These are phyloP conservation scores for Chloroceryle amazona DNA, from an alignment of 2,797 vertebrate genomes.

Conservation along the genomic window DNA sequence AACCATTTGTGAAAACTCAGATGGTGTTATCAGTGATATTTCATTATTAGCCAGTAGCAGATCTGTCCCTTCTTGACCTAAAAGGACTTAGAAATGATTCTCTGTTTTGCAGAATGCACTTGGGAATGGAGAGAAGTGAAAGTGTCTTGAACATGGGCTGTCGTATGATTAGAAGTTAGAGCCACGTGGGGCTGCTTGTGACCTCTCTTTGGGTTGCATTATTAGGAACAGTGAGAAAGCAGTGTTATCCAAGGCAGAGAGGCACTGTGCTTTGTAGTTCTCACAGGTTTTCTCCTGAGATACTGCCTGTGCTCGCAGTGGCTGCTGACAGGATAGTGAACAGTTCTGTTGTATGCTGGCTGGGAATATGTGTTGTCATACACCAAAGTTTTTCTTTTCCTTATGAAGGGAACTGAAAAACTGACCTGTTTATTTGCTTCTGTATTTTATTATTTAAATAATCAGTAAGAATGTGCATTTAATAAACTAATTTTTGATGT, in stretches of 20 bases:
- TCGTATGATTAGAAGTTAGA: background rate
- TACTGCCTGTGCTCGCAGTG: background rate
- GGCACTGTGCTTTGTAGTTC: background rate
- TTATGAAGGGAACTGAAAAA: background rate
- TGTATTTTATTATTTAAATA: background rate
- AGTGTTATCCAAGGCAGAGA: background rate
- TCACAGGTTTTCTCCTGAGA: background rate
- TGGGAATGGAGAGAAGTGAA: background rate
- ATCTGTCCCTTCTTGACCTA: background rate
- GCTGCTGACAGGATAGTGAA: background rate
- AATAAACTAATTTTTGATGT: background rate
- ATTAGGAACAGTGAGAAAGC: background rate
- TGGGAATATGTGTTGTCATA: background rate
- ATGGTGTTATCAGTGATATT: background rate
- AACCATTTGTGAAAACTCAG: background rate
- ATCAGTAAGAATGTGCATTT: background rate
- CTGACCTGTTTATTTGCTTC: background rate
- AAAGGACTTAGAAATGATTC: background rate
- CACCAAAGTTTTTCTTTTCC: background rate
- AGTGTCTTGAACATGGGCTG: background rate
- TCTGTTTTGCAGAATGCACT: background rate
- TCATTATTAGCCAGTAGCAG: background rate
- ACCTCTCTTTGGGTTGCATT: background rate
- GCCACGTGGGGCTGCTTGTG: background rate
- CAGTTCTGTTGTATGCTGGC: background rate